Evolutionary conservation across 2,888 invertebrate species (phyloP).

Genomic region (Drosophila putrida): DNA sequence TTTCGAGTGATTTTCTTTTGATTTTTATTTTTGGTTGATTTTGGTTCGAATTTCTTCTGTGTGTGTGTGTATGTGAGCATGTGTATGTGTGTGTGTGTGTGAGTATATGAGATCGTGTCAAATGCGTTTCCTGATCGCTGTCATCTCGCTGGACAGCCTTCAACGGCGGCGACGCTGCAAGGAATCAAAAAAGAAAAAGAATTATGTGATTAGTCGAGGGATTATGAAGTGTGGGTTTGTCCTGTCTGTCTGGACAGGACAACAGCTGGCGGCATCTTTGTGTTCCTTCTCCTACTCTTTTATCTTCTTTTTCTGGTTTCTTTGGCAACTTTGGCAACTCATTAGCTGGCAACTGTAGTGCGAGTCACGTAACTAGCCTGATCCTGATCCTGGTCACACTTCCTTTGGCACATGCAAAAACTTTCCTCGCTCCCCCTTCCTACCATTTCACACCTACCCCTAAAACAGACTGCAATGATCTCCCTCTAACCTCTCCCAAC

Average conservation of each 20-base stretch:
- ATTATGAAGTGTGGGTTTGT: conserved; percentile 26
- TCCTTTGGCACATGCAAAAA: conserved; percentile 53
- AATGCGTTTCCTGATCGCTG: conserved; percentile 70
- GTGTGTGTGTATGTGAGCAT: conserved; percentile 23
- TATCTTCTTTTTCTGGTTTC: not conserved
- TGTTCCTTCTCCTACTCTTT: not conserved
- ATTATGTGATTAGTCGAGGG: conserved; percentile 36
- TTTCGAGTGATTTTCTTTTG: not conserved
- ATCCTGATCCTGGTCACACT: conserved; percentile 66
- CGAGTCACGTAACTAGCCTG: conserved; percentile 72
- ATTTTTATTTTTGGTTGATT: conserved; percentile 9
- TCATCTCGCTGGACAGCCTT: conserved; percentile 74
- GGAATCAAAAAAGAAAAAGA: conserved; percentile 5
- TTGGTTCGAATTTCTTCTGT: conserved; percentile 21
- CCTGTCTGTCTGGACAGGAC: conserved; percentile 47
- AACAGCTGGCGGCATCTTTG: conserved; percentile 38
- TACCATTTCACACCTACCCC: conserved; percentile 40
- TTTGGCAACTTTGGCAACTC: conserved; percentile 22
- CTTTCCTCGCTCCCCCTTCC: conserved; percentile 21
- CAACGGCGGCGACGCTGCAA: conserved; percentile 70
- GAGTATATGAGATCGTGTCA: conserved; percentile 67
- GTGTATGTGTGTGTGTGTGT: conserved; percentile 22
- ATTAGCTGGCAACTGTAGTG: conserved; percentile 77
- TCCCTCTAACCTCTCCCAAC: conserved; percentile 3
- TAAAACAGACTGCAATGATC: conserved; percentile 20